Evolutionary conservation across 2,113 vertebrate species (phyloP).

Genomic region (Girardinichthys multiradiatus): DNA sequence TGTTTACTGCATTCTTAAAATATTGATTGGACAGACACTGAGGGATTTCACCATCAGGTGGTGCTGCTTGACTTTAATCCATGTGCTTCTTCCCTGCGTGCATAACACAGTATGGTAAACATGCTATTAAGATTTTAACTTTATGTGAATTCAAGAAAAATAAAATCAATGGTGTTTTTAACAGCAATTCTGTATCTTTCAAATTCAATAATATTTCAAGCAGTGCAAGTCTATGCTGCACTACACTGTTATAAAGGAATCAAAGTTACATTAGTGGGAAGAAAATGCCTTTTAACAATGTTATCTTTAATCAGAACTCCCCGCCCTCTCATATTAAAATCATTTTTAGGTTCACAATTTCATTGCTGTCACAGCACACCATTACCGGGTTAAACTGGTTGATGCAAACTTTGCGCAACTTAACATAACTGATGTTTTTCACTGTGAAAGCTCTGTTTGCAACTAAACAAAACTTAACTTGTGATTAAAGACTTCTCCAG

Average conservation of each 20-base stretch:
- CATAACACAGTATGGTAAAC: background rate
- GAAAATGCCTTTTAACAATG: slow-evolving; percentile 14
- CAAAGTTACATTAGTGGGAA: slow-evolving; percentile 9
- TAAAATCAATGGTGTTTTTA: background rate
- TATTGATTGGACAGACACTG: background rate
- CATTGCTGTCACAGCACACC: slow-evolving; percentile 7
- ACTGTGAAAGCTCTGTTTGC: slow-evolving; percentile 27
- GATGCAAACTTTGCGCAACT: slow-evolving; percentile 31
- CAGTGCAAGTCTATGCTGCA: background rate
- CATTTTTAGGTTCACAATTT: slow-evolving; percentile 6
- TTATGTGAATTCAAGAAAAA: slow-evolving; percentile 1
- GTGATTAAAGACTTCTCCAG: slow-evolving; percentile 50
- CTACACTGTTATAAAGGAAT: slow-evolving; percentile 5
- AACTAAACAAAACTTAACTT: slow-evolving; percentile 33
- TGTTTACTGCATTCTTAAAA: too few relatives aligned
- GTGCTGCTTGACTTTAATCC: slow-evolving; percentile 48
- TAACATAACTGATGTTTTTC: slow-evolving; percentile 35
- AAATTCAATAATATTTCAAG: slow-evolving; percentile 26
- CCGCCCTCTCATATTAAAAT: slow-evolving; percentile 3
- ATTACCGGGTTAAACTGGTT: slow-evolving; percentile 14
- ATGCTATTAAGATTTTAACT: background rate
- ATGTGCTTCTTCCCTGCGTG: background rate
- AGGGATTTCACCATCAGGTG: slow-evolving; percentile 59
- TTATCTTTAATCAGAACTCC: slow-evolving; percentile 11
- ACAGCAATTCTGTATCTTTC: slow-evolving; percentile 12